Base-by-base conservation (phyloP, 2,888 invertebrate genomes). In the Drosophila anomelani region DNA sequence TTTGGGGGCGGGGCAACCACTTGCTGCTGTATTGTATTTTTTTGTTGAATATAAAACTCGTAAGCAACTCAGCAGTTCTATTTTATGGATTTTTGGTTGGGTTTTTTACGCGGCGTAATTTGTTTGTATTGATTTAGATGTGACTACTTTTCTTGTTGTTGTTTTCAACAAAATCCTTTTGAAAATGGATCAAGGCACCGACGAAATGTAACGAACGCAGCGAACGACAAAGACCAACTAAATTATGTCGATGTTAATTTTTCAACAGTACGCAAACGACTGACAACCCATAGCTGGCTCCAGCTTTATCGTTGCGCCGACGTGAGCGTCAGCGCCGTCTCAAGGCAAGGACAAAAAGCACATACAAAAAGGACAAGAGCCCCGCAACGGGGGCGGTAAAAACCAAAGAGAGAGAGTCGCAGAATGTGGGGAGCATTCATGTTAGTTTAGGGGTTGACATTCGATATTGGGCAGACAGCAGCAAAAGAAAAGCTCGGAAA, bases 191-290 rank as follows among this genome's bases (percentile, higher is more conserved):
- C 46, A 58, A 32, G 53, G 59, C 69, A 63, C 57, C 64, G 54
- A 60, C 62, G 46, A 59, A 76, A 80, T 78, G 90, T 88, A 85
- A 85, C 91, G 81, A 90, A 79, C 90, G 75, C 86, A 85, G 81
- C 88, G 88, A 90, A 84, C 82, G 90, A 82, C 90, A 81, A 88
- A 89, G 85, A 83, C 88, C 83, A 88, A 91, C 91, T 91, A 88
- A 91, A 89, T 87, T 79, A 87, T 80, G 79, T 76, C 90, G 85
- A 90, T 80, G 89, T 82, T 87, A 82, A 87, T 85, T 89, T 83
- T 84, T 81, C 85, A 80, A 75, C 76, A 87, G 81, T 81, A 83
- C 75, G 80, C 89, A 72, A 81, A 61, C 86, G 78, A 88, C 85
- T 89, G 56, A 75, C 69, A 66, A 49, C 46, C 46, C 43, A 64